Evolutionary conservation across 2,888 invertebrate genomes (phyloP), one percentile per base, ranked within the genome.

Genomic region (Bhutanitis thaidina): DNA sequence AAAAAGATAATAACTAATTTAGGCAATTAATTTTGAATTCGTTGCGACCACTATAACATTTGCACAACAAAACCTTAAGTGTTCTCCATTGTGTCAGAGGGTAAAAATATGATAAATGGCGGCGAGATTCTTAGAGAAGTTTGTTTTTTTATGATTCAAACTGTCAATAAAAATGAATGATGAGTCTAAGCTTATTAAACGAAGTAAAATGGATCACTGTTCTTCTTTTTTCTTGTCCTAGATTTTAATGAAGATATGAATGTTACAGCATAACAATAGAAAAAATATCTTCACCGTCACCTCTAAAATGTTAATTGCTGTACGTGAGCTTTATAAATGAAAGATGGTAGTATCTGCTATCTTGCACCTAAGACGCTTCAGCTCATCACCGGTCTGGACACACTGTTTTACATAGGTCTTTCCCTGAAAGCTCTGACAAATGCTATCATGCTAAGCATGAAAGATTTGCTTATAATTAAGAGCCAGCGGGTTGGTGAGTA

Each of bases 121-220:
- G 5, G 32, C 34, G 7, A 50, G 29, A 13, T n/a, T 32, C 34
- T 44, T 16, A 25, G 15, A 12, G 34, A 32, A 44, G 38, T 34
- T 14, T 30, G 38, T 34, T 14, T 30, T n/a, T 29, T 51, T 32
- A 51, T 37, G 36, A 46, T 45, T 41, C 40, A 51, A 45, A 9
- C 46, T 51, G 40, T 41, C 40, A 37, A 51, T 46, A 43, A 45
- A 35, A 45, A 51, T 45, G 51, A 51, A 36, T 40, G 46, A 51
- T 51, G 51, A 41, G 37, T 46, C 37, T 51, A 25, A 46, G 46
- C 41, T 46, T 41, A 43, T 46, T 46, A 46, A 39, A 45, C 25
- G 16, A 39, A 40, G 38, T 25, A 3, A 44, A 51, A 51, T 51
- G 35, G 36, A 46, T 45, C 40, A 30, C 14, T 40, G 10, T 36